A percentile compares a stretch with the other conserved stretches of the same genome.
Conservation (phyloP, 2,888 invertebrate genomes). For the Molanna angustata region DNA sequence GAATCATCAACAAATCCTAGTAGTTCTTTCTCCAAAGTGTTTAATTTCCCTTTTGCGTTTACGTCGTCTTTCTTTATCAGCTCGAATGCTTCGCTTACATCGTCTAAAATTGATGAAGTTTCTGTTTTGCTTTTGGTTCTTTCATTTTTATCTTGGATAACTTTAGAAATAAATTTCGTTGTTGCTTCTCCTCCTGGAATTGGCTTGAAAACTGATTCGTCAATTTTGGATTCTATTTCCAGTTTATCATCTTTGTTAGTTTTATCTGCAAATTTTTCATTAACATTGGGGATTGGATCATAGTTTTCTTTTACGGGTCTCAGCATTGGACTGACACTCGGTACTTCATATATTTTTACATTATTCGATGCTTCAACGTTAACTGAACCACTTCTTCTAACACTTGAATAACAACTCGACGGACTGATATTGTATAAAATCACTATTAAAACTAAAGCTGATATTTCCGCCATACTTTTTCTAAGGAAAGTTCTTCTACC, state of each 20-base stretch:
- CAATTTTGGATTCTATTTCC: too few species aligned
- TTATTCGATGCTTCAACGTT: conserved; percentile 15
- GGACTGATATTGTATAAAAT: conserved; percentile 6
- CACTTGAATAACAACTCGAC: conserved; percentile 27
- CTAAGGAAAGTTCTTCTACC: too few species aligned
- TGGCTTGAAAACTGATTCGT: too few species aligned
- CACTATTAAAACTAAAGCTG: conserved; percentile 6
- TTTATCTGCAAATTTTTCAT: background rate
- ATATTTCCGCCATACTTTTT: background rate
- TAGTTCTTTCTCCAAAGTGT: conserved; percentile 50
- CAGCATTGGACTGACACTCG: conserved; percentile 27
- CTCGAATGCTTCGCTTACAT: conserved; percentile 19
- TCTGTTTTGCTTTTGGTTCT: conserved; percentile 31
- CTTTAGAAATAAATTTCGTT: too few species aligned
- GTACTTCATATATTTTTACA: conserved; percentile 4
- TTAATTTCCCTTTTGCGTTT: background rate
- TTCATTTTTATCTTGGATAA: too few species aligned
- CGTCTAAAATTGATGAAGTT: conserved; percentile 26
- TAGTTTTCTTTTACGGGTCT: conserved; percentile 15
- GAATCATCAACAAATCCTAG: conserved; percentile 58
- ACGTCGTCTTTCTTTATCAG: conserved; percentile 10
- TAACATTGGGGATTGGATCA: background rate
- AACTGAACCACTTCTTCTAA: conserved; percentile 27
- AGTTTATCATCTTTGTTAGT: too few species aligned
- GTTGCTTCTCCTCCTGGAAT: too few species aligned